phyloP scores from a whole-genome alignment of 2,797 vertebrate genomes.

The Sphaeramia orbicularis region DNA sequence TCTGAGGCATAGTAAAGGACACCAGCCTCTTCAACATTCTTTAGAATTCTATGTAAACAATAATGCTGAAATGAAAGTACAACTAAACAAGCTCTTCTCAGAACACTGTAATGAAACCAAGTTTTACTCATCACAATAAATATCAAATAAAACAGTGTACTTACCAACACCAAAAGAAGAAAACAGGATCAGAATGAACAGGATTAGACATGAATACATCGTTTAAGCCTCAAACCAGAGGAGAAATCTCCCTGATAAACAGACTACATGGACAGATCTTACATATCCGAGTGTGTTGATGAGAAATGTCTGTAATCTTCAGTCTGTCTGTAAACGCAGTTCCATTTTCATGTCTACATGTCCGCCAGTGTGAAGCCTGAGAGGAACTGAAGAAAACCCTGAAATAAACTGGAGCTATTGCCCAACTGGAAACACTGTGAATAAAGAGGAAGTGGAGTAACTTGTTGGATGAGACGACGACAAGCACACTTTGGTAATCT shows the following conservation, averaged over 20 bases:
- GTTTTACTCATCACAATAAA: background rate
- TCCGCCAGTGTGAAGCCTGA: conserved; percentile 18
- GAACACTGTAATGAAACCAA: background rate
- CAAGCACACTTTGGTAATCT: background rate
- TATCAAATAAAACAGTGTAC: background rate
- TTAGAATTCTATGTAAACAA: background rate
- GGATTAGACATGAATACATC: conserved; percentile 25
- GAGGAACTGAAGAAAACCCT: conserved; percentile 73
- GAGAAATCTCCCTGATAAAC: background rate
- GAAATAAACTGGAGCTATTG: conserved; percentile 61
- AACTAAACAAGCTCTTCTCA: conserved; percentile 21
- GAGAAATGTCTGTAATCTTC: background rate
- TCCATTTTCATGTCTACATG: background rate
- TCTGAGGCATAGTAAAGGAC: too few relatives aligned
- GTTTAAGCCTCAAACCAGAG: background rate
- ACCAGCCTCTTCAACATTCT: too few relatives aligned
- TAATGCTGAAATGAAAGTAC: conserved; percentile 30
- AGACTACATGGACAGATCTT: background rate
- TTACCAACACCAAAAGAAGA: conserved; percentile 50
- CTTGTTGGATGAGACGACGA: background rate
- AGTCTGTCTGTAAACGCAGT: background rate
- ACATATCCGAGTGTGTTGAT: too few relatives aligned
- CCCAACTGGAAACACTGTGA: conserved; percentile 51
- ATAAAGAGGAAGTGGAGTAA: conserved; percentile 67
- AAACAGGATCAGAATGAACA: conserved; percentile 15